Conservation (phyloP, 2,797 vertebrate species). For the Ctenochaetus hawaiiensis region DNA sequence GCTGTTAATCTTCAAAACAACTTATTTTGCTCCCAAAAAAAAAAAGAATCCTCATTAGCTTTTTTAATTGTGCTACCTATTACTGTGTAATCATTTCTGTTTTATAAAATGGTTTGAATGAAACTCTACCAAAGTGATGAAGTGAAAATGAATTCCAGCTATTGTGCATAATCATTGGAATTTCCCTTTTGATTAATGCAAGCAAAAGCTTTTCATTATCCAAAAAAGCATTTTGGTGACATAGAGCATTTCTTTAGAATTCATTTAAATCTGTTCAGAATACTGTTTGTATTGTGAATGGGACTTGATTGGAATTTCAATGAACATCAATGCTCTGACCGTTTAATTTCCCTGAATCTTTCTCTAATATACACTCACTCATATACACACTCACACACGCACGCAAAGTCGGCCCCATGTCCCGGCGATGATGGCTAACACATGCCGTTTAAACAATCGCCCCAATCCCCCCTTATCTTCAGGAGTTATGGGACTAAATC, state of each 20-base stretch:
- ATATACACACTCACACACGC: slow-evolving; percentile 26
- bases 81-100: slow-evolving; percentile 46
- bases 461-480: slow-evolving; percentile 79
- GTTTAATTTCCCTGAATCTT: slow-evolving; percentile 54
- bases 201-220: slow-evolving; percentile 71
- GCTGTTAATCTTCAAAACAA: slow-evolving; percentile 29
- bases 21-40: slow-evolving; percentile 20
- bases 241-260: slow-evolving; percentile 70
- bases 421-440: slow-evolving; percentile 63
- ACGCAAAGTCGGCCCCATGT: slow-evolving; percentile 22
- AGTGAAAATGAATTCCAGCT: slow-evolving; percentile 63
- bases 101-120: slow-evolving; percentile 33
- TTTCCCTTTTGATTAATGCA: slow-evolving; percentile 71
- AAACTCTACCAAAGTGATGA: slow-evolving; percentile 45
- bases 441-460: slow-evolving; percentile 81
- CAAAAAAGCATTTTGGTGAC: slow-evolving; percentile 65
- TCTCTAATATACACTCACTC: not conserved
- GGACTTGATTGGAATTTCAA: slow-evolving; percentile 69
- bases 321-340: slow-evolving; percentile 50
- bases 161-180: slow-evolving; percentile 62
- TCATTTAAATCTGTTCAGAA: slow-evolving; percentile 62
- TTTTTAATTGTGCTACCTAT: slow-evolving; percentile 37
- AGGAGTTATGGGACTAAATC: slow-evolving; percentile 83
- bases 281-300: slow-evolving; percentile 49
- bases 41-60: slow-evolving; percentile 20